These are phyloP conservation scores for Apomyelois bistriatella DNA, from an alignment of 2,888 invertebrate species.

Conservation along the genomic window DNA sequence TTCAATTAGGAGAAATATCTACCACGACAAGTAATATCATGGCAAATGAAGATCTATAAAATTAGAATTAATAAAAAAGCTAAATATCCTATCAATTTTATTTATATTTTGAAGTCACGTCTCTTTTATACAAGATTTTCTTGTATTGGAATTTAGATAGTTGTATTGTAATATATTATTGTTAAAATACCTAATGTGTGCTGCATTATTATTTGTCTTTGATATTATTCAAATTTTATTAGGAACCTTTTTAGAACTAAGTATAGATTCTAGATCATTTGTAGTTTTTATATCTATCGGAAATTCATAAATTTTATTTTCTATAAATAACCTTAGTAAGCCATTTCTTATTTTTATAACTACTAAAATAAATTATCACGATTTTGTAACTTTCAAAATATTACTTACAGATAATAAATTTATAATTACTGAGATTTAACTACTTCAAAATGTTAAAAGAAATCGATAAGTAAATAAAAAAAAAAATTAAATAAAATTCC, in stretches of 20 bases:
- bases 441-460: neutral
- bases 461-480: neutral
- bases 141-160: conserved; percentile 5
- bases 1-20: no score
- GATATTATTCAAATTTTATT: conserved; percentile 11
- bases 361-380: no score
- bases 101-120: neutral
- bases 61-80: no score
- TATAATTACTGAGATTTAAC: neutral
- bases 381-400: no score
- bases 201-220: conserved; percentile 14
- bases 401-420: no score
- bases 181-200: conserved; percentile 3
- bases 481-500: conserved; percentile 5
- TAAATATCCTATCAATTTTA: neutral
- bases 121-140: neutral
- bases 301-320: neutral
- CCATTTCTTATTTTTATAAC: no score
- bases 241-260: conserved; percentile 1
- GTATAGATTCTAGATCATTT: neutral
- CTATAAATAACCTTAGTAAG: neutral
- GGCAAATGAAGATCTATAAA: no score
- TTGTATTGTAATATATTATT: conserved; percentile 6
- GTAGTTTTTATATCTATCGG: neutral
- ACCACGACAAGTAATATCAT: no score